phyloP scores from a whole-genome alignment of 1,140 invertebrate genomes.

The Hylaeus volcanicus region DNA sequence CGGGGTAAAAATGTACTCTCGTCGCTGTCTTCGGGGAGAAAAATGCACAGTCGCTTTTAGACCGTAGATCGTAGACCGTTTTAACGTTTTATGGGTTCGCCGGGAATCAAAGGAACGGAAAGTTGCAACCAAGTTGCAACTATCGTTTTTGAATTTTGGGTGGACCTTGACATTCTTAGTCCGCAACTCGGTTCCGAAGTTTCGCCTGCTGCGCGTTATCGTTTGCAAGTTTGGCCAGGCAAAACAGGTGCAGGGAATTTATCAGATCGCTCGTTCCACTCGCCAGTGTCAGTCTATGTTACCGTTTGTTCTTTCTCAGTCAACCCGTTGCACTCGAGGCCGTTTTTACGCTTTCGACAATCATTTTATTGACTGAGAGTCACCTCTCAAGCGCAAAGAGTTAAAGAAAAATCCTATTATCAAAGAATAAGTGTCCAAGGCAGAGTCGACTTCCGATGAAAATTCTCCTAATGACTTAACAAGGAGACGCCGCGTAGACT shows the following conservation, averaged over 20 bases:
- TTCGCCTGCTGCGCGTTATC: background rate
- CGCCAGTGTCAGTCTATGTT: background rate
- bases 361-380: too few species aligned
- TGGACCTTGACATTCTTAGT: slow-evolving; percentile 14
- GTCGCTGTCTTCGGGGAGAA: background rate
- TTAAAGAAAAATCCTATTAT: too few species aligned
- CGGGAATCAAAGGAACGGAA: background rate
- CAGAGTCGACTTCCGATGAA: slow-evolving; percentile 35
- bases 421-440: slow-evolving; percentile 18
- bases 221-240: too few species aligned
- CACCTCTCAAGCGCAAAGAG: too few species aligned
- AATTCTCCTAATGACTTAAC: slow-evolving; percentile 70
- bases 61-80: background rate
- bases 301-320: background rate
- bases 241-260: too few species aligned
- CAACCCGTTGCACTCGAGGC: too few species aligned
- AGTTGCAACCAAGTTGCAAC: background rate
- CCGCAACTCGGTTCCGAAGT: background rate
- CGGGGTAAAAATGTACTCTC: slow-evolving; percentile 7
- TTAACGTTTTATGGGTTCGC: background rate
- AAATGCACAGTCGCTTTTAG: slow-evolving; percentile 18
- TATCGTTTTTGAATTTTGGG: background rate
- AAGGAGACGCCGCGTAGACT: slow-evolving; percentile 66
- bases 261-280: background rate
- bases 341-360: too few species aligned